Base-by-base conservation (phyloP, 2,888 invertebrate genomes). In the Siphlonurus alternatus region DNA sequence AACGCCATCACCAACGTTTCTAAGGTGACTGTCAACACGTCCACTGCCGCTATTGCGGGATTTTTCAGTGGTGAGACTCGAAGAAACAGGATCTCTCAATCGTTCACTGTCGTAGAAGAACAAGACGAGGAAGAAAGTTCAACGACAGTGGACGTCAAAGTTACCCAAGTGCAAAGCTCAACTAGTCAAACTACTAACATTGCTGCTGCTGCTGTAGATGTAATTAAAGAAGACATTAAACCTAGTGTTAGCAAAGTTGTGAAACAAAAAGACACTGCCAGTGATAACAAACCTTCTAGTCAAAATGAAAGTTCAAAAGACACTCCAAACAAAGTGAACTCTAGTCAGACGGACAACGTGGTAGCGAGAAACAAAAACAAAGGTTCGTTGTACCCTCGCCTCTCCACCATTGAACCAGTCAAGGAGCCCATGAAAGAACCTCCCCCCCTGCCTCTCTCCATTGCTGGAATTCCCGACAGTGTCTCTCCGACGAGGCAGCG, bases 1-100 rank as follows among this genome's bases (percentile, higher is more conserved):
- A 83, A 84, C 69, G 80, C 81, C 1, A 79, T 83, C 63, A 80
- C 81, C n/a, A 80, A 78, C 66, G 80, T 80, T 7, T 79, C 81
- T 0, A 80, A 77, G 71, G 78, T 79, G 15, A 79, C 79, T 2
- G 79, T 79, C 1, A 79, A 79, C 66, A 71, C 76, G 1, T 56
- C 56, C 5, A 56, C n/a, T 7, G 56, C 56, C 5, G 56, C 56
- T n/a, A n/a, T 56, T 22, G 56, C 22, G 5, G 56, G 56, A 10
- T 22, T 56, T 22, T 22, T 56, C 7, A 56, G 7, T 22, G 22
- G 22, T 22, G 22, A 56, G 7, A 20, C n/a, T 7, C 38, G 38
- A 10, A 38, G 15, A 38, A 38, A 38, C 15, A 56, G 56, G 56
- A 56, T 56, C 56, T 56, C 56, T 18, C 56, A 56, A 56, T 7